phyloP scores from a whole-genome alignment of 2,113 vertebrate species.

The Emberiza fucata region DNA sequence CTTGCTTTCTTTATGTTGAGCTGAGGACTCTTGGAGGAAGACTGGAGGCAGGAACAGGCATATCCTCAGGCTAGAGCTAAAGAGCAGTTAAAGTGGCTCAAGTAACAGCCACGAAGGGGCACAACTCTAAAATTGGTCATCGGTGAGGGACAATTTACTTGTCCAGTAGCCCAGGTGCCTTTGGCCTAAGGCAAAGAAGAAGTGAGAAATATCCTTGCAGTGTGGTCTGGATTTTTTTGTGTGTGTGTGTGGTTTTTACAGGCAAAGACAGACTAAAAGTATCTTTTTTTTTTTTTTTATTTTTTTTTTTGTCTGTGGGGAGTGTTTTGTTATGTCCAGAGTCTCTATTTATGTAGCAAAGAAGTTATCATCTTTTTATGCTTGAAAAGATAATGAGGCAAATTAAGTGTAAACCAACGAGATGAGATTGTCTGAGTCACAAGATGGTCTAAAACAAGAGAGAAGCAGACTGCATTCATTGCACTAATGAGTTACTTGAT shows the following conservation, averaged over 20 bases:
- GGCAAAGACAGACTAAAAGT: not conserved
- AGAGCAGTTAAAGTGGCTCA: not conserved
- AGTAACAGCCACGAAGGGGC: not conserved
- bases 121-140: not conserved
- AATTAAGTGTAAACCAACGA: constrained; percentile 2
- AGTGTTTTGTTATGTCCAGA: not conserved
- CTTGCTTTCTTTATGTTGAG: not conserved
- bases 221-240: not conserved
- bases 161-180: not conserved
- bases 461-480: not conserved
- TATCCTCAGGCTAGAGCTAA: not conserved
- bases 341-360: not conserved
- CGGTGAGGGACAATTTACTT: not conserved
- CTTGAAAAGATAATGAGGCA: not conserved
- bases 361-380: not conserved
- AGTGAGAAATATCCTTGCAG: not conserved
- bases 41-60: not conserved
- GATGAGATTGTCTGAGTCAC: not conserved
- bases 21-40: not conserved
- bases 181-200: not conserved
- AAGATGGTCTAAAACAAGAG: not conserved
- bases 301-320: not conserved
- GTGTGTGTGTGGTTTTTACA: not conserved
- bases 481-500: not conserved
- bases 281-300: not conserved